A percentile compares a stretch with the other conserved stretches of the same genome.
Conservation (phyloP, 1,140 invertebrate genomes). For the Heliothis virescens region DNA sequence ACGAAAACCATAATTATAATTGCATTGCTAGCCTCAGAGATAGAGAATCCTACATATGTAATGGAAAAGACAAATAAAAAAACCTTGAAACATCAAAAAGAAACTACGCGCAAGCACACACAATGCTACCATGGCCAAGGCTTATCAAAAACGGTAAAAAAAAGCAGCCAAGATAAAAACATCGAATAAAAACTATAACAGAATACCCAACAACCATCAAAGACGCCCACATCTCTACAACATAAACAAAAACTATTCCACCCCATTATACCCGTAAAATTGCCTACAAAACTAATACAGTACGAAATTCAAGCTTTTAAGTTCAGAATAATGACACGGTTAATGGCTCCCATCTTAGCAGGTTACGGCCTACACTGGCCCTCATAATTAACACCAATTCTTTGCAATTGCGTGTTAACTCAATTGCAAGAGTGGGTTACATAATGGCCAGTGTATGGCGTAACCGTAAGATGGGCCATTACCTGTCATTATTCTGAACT, state of each 20-base stretch:
- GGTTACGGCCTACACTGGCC: slow-evolving; percentile 10
- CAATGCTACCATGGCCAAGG: too few species aligned
- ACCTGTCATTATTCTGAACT: slow-evolving; percentile 13
- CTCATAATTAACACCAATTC: slow-evolving; percentile 32
- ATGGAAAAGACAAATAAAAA: too few species aligned
- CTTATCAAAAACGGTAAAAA: too few species aligned
- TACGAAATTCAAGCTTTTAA: background rate
- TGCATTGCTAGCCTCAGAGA: too few species aligned
- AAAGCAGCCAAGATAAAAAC: too few species aligned
- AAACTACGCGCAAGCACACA: too few species aligned
- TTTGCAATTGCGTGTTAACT: background rate
- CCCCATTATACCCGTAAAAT: background rate
- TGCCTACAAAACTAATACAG: slow-evolving; percentile 5
- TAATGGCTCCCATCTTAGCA: slow-evolving; percentile 24
- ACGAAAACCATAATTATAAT: too few species aligned
- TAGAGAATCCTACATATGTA: too few species aligned
- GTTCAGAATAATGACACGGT: slow-evolving; percentile 6
- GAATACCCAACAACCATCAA: too few species aligned
- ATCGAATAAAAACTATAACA: too few species aligned
- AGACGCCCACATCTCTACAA: background rate
- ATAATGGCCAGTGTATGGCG: slow-evolving; percentile 17
- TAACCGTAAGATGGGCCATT: slow-evolving; percentile 22
- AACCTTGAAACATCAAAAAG: too few species aligned
- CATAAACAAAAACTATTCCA: background rate
- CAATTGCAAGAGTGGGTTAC: slow-evolving; percentile 26